Evolutionary conservation across 2,113 vertebrate genomes (phyloP).

Genomic region (Poeciliopsis retropinna): DNA sequence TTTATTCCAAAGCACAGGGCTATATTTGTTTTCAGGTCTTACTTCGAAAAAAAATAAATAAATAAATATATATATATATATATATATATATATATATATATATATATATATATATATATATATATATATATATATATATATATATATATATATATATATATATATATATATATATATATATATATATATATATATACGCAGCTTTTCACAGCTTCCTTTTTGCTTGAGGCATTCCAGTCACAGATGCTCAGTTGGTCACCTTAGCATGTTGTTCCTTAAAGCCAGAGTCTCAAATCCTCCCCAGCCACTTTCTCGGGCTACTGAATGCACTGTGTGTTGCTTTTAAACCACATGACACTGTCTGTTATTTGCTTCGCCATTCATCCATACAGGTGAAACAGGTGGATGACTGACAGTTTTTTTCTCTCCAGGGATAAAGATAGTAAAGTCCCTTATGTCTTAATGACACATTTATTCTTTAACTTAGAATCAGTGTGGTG

Average conservation of each 20-base stretch:
- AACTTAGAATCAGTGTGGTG: neutral
- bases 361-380: neutral
- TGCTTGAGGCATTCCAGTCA: constrained; percentile 4
- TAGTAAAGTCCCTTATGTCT: constrained; percentile 3
- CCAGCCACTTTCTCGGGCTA: neutral
- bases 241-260: constrained; percentile 27
- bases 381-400: neutral
- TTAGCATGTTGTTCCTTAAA: constrained; percentile 18
- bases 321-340: neutral
- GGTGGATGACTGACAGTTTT: constrained; percentile 14
- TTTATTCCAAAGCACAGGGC: neutral
- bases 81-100: no score
- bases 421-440: neutral
- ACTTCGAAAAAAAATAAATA: no score
- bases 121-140: no score
- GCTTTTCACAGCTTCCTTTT: neutral
- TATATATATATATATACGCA: no score
- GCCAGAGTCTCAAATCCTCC: constrained; percentile 12
- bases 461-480: neutral
- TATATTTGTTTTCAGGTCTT: neutral
- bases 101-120: no score
- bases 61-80: no score
- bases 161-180: no score
- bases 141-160: no score
- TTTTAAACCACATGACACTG: neutral